Conservation (phyloP, 2,888 invertebrate species). For the Heteropelma amictum region DNA sequence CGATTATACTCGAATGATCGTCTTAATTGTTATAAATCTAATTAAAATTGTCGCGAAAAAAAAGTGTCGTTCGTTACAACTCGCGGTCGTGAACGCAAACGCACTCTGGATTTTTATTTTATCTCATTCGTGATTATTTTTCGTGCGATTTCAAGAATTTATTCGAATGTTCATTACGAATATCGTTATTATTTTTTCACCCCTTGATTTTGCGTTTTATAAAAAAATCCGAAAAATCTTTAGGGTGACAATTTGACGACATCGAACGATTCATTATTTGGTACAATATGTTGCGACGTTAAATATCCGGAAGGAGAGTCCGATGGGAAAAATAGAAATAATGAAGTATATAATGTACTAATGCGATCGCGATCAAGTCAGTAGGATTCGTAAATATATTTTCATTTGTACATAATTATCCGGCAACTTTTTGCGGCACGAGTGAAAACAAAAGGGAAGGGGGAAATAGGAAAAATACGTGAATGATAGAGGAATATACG, state of each 20-base stretch:
- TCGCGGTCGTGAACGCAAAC: constrained; percentile 1
- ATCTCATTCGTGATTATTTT: not conserved
- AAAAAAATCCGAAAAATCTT: constrained; percentile 59
- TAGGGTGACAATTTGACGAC: constrained; percentile 46
- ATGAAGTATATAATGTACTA: constrained; percentile 20
- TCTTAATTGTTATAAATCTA: constrained; percentile 40
- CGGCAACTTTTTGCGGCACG: constrained; percentile 38
- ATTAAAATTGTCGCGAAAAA: constrained; percentile 32
- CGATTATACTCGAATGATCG: constrained; percentile 9
- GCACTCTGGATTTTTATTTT: not conserved
- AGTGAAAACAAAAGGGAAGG: constrained; percentile 27
- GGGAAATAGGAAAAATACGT: constrained; percentile 30
- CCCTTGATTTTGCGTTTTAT: constrained; percentile 70
- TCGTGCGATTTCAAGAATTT: constrained; percentile 17
- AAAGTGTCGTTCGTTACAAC: constrained; percentile 43
- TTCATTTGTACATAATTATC: constrained; percentile 59
- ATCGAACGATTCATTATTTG: constrained; percentile 43
- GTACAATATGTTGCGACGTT: constrained; percentile 47
- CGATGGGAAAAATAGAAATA: constrained; percentile 23
- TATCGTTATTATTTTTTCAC: constrained; percentile 64
- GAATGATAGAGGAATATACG: constrained; percentile 28
- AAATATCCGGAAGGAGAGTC: constrained; percentile 36
- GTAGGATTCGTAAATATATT: constrained; percentile 57
- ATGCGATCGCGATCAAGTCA: constrained; percentile 56
- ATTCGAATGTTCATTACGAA: constrained; percentile 3